Conservation (phyloP, 1,140 invertebrate genomes). For the Muscidifurax raptorellus region DNA sequence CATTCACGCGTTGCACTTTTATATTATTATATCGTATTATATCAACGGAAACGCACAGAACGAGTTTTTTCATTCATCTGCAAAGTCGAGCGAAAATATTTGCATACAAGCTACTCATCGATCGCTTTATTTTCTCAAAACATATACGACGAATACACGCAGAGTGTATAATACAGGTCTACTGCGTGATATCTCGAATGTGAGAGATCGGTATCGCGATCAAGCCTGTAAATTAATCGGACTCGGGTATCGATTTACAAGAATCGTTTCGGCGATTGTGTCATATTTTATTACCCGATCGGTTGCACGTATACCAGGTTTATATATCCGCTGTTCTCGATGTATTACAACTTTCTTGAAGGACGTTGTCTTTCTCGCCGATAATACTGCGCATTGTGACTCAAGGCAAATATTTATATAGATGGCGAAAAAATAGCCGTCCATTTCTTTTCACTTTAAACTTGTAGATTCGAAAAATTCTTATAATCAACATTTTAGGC, state of each 20-base stretch:
- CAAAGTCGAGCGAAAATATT: no score
- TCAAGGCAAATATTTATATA: not conserved
- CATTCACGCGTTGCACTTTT: no score
- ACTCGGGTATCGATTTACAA: not conserved
- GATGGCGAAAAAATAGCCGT: not conserved
- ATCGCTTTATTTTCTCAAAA: not conserved
- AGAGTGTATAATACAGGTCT: no score
- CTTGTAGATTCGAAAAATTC: not conserved
- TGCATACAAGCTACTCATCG: no score
- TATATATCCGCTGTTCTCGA: not conserved
- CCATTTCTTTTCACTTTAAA: not conserved
- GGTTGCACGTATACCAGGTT: not conserved
- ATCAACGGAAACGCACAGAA: no score
- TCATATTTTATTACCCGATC: slow-evolving; percentile 26
- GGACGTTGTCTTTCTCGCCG: not conserved
- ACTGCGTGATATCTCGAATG: not conserved
- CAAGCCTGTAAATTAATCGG: slow-evolving; percentile 23
- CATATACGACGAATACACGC: no score
- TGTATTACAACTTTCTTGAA: not conserved
- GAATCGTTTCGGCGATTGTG: slow-evolving; percentile 1
- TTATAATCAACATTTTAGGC: no score
- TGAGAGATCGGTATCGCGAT: not conserved
- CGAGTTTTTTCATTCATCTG: no score
- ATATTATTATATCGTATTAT: no score
- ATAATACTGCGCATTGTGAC: slow-evolving; percentile 7